Evolutionary conservation across 2,888 invertebrate genomes (phyloP).

Genomic region (Chromoteleia sp.): DNA sequence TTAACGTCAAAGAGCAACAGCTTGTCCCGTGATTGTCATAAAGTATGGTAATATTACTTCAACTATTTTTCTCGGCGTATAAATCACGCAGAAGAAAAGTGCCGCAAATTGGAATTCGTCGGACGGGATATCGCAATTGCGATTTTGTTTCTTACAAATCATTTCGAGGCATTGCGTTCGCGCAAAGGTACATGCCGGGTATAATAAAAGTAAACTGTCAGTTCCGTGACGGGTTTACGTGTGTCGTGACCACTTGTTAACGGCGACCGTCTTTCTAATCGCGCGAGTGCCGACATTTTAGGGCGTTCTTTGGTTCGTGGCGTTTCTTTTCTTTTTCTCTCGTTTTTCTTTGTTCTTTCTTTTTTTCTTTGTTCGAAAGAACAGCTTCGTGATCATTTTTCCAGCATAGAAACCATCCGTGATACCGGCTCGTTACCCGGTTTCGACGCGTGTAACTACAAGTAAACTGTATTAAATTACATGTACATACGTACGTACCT

Average conservation of each 20-base stretch:
- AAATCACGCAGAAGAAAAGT: slow-evolving; percentile 32
- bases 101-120: slow-evolving; percentile 1
- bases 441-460: slow-evolving; percentile 48
- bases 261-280: slow-evolving; percentile 59
- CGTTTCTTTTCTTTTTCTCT: slow-evolving; percentile 11
- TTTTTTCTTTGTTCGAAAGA: slow-evolving; percentile 39
- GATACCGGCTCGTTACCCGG: slow-evolving; percentile 51
- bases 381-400: slow-evolving; percentile 60
- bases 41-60: no score
- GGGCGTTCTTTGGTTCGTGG: slow-evolving; percentile 17
- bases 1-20: no score
- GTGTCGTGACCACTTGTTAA: slow-evolving; percentile 55
- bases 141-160: slow-evolving; percentile 40
- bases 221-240: slow-evolving; percentile 51
- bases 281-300: slow-evolving; percentile 59
- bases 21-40: no score
- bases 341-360: slow-evolving; percentile 14
- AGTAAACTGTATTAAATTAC: slow-evolving; percentile 62
- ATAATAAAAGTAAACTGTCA: slow-evolving; percentile 62
- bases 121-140: slow-evolving; percentile 32
- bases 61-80: not conserved
- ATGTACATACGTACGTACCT: slow-evolving; percentile 14
- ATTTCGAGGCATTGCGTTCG: slow-evolving; percentile 41
- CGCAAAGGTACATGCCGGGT: slow-evolving; percentile 23
- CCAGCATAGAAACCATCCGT: slow-evolving; percentile 49